These are phyloP conservation scores for Scaptomyza flava DNA, from an alignment of 2,888 invertebrate genomes.

Conservation along the genomic window DNA sequence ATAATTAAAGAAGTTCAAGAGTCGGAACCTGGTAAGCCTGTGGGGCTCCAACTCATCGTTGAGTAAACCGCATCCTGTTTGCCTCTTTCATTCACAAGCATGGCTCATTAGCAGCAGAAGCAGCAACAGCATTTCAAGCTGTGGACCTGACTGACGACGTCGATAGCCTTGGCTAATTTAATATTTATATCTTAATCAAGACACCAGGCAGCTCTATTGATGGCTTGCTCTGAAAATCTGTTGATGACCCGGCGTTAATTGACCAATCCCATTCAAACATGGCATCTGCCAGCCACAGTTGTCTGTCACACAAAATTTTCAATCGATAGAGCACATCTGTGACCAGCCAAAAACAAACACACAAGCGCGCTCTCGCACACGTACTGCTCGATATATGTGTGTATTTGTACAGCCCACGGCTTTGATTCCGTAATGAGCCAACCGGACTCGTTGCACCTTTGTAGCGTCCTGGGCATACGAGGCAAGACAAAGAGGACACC, in stretches of 20 bases:
- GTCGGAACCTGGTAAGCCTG: slow-evolving; percentile 5
- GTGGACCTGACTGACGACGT: slow-evolving; percentile 22
- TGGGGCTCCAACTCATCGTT: slow-evolving; percentile 10
- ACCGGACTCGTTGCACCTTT: slow-evolving; percentile 66
- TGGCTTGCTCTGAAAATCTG: slow-evolving; percentile 62
- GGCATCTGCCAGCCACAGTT: slow-evolving; percentile 53
- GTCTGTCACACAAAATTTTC: slow-evolving; percentile 65
- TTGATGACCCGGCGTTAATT: slow-evolving; percentile 74
- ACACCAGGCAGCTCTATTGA: slow-evolving; percentile 51
- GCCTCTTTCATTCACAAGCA: slow-evolving; percentile 51
- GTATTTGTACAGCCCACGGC: slow-evolving; percentile 61
- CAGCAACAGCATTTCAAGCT: slow-evolving; percentile 15
- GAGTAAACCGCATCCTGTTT: slow-evolving; percentile 62
- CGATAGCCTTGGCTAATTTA: slow-evolving; percentile 63
- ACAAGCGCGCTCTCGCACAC: slow-evolving; percentile 7
- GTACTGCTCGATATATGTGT: slow-evolving; percentile 3
- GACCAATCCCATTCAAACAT: slow-evolving; percentile 73
- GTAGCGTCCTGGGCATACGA: slow-evolving; percentile 34
- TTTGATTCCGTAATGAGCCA: slow-evolving; percentile 77
- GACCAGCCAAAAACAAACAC: slow-evolving; percentile 35
- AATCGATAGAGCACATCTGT: slow-evolving; percentile 78
- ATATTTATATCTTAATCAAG: slow-evolving; percentile 80
- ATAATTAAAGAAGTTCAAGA: slow-evolving; percentile 68
- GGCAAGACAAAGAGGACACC: slow-evolving; percentile 14
- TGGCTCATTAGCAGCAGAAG: slow-evolving; percentile 56